Evolutionary conservation across 2,113 vertebrate genomes (phyloP).

Genomic region (Nycticryphes semicollaris): DNA sequence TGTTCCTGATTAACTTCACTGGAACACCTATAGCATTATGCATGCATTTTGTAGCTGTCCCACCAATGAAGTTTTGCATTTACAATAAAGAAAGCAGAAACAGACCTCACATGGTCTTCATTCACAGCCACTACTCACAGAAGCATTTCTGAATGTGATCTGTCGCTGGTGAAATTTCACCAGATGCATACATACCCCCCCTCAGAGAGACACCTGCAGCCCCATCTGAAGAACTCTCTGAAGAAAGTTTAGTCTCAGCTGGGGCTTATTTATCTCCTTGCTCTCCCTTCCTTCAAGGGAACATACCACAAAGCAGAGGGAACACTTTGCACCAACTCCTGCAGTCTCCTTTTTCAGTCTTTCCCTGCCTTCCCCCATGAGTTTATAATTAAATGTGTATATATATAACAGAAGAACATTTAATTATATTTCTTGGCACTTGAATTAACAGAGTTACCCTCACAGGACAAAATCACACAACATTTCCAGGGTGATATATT

Average conservation of each 20-base stretch:
- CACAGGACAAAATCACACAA: background rate
- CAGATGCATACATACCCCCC: fast-evolving
- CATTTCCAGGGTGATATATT: background rate
- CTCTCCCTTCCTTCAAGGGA: background rate
- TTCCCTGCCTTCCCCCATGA: background rate
- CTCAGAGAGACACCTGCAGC: background rate
- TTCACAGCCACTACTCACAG: background rate
- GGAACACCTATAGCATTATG: background rate
- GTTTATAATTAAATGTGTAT: background rate
- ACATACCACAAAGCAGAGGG: background rate
- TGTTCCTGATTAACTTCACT: background rate
- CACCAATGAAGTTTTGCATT: background rate
- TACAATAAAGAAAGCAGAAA: background rate
- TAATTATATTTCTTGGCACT: background rate
- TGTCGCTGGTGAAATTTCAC: background rate
- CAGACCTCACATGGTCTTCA: background rate
- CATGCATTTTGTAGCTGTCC: background rate
- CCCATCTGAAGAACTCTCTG: background rate
- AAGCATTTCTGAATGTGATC: background rate
- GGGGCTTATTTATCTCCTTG: background rate
- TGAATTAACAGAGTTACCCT: background rate
- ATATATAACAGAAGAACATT: background rate
- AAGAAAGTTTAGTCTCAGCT: background rate
- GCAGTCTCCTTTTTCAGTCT: background rate
- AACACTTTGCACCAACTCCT: background rate